These are phyloP conservation scores for Acestrorhynchus altus DNA, from an alignment of 2,797 vertebrate genomes.

Conservation along the genomic window DNA sequence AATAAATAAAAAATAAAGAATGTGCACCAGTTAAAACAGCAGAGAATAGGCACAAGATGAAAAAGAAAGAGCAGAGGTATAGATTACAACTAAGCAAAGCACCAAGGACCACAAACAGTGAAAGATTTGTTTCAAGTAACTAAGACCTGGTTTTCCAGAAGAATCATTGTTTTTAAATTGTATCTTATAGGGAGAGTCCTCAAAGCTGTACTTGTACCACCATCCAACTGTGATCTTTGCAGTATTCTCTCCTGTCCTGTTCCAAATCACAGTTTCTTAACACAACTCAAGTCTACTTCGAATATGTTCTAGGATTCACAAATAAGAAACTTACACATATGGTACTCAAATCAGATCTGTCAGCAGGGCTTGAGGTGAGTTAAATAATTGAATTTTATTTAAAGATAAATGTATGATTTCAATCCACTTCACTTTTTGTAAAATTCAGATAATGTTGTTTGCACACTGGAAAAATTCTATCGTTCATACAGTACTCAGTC, in stretches of 20 bases:
- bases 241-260: neutral
- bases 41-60: neutral
- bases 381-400: no score
- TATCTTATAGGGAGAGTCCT: neutral
- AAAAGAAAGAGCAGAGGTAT: neutral
- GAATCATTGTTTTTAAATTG: neutral
- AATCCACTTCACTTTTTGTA: no score
- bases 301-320: no score
- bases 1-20: slow-evolving; percentile 19
- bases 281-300: no score
- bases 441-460: no score
- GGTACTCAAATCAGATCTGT: no score
- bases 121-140: neutral
- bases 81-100: neutral
- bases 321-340: no score
- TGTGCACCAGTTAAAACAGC: slow-evolving; percentile 5
- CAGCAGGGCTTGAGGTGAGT: no score
- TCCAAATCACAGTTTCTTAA: slow-evolving; percentile 23
- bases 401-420: no score
- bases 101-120: neutral
- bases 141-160: neutral
- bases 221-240: no score
- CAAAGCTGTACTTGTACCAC: neutral
- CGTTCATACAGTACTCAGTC: no score
- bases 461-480: no score